Conservation (phyloP, 2,113 vertebrate genomes). For the Cyprinodon variegatus region DNA sequence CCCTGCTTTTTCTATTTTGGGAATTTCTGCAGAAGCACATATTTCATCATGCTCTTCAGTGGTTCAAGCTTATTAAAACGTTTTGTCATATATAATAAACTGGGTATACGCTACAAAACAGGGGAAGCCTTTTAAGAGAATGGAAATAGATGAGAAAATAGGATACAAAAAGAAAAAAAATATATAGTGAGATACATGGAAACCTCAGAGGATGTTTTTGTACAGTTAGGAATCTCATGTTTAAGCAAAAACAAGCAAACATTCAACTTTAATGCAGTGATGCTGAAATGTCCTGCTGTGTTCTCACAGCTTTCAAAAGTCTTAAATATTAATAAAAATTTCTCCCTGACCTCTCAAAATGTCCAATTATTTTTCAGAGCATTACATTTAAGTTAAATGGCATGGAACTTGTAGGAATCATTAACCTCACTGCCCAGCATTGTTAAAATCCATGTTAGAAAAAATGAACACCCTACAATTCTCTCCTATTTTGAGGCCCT, state of each 20-base stretch:
- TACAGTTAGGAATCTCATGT: not conserved
- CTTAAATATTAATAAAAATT: conserved; percentile 59
- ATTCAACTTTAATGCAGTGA: conserved; percentile 20
- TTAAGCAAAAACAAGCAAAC: conserved; percentile 12
- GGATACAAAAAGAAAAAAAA: not conserved
- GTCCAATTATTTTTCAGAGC: conserved; percentile 56
- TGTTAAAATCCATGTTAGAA: conserved; percentile 35
- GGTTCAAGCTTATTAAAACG: conserved; percentile 55
- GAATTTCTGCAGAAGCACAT: conserved; percentile 19
- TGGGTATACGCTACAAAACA: conserved; percentile 38
- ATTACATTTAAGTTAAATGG: conserved; percentile 65
- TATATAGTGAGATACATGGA: conserved; percentile 28
- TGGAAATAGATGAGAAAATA: conserved; percentile 19
- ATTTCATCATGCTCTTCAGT: conserved; percentile 17
- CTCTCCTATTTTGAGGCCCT: conserved; percentile 33
- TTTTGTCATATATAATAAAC: conserved; percentile 51
- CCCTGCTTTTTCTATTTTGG: conserved; percentile 19
- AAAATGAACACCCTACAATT: conserved; percentile 63
- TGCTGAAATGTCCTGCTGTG: conserved; percentile 41
- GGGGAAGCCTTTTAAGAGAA: conserved; percentile 40
- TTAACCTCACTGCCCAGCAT: conserved; percentile 53
- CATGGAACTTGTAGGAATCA: conserved; percentile 57
- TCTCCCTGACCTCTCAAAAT: conserved; percentile 32
- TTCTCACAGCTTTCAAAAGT: conserved; percentile 41
- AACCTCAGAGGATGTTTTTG: not conserved